Conservation (phyloP, 2,797 vertebrate species). For the Spinus pinus region DNA sequence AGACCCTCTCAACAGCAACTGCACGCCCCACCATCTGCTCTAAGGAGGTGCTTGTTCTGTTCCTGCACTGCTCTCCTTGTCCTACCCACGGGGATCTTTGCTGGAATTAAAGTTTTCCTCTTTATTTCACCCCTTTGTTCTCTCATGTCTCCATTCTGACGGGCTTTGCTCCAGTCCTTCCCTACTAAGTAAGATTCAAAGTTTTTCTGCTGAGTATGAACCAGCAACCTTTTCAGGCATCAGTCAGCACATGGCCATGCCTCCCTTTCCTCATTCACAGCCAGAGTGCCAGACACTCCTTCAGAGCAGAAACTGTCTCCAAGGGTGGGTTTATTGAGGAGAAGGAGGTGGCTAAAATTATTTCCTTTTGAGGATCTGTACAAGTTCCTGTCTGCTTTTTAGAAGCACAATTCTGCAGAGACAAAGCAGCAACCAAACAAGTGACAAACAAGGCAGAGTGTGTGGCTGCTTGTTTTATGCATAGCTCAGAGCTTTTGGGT, state of each 20-base stretch:
- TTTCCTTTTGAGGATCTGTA: neutral
- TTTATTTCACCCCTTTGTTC: neutral
- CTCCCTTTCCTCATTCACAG: neutral
- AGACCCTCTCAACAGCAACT: neutral
- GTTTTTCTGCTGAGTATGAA: neutral
- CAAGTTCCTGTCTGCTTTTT: slow-evolving; percentile 1
- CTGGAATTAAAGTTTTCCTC: neutral
- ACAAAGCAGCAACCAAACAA: neutral
- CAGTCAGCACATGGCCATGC: accelerated
- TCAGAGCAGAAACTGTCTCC: neutral
- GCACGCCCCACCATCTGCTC: neutral
- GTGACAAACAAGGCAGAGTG: neutral
- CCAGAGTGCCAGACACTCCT: neutral
- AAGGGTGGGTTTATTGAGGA: neutral
- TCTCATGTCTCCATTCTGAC: neutral
- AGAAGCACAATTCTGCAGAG: neutral
- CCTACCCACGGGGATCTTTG: neutral
- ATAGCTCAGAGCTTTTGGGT: slow-evolving; percentile 24
- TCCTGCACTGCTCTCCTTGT: neutral
- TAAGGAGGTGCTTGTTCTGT: neutral
- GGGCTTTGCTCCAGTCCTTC: neutral
- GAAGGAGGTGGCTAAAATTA: neutral
- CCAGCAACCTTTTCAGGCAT: neutral
- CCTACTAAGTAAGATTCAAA: neutral
- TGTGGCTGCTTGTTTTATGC: neutral